Conservation (phyloP, 2,113 vertebrate genomes). For the Motacilla tschutschensis region DNA sequence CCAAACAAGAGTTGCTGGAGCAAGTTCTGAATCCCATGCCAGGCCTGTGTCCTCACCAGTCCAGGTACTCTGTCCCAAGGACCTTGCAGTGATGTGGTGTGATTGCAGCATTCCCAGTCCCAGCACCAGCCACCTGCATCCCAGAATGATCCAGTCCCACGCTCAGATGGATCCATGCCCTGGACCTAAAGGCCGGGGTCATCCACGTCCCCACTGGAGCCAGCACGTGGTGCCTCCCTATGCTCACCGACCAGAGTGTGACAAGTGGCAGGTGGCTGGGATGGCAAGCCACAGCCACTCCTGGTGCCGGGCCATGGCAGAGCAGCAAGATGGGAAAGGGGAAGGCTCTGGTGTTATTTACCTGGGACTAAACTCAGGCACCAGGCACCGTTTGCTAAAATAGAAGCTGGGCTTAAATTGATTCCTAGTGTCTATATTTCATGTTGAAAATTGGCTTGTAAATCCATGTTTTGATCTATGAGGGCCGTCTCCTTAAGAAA, state of each 20-base stretch:
- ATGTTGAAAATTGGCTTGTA: constrained; percentile 98
- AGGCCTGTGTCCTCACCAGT: background rate
- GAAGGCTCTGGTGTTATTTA: constrained; percentile 56
- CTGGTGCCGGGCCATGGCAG: background rate
- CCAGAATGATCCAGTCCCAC: accelerated
- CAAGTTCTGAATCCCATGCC: accelerated
- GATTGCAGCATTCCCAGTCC: background rate
- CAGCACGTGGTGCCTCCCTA: accelerated
- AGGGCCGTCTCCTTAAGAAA: constrained; percentile 98
- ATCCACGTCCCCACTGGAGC: background rate
- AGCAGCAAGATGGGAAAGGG: background rate
- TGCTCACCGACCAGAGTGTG: background rate
- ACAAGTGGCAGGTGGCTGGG: background rate
- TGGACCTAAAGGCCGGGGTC: accelerated
- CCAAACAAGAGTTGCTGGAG: background rate
- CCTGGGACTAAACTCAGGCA: constrained; percentile 68
- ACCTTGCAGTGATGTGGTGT: background rate
- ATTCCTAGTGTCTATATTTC: constrained; percentile 98
- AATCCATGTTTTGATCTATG: constrained; percentile 98
- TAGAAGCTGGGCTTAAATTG: constrained; percentile 90
- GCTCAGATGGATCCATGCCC: background rate
- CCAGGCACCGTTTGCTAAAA: constrained; percentile 69
- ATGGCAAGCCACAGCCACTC: background rate
- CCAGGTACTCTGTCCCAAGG: background rate
- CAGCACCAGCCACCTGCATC: background rate